A percentile compares a stretch with the other conserved stretches of the same genome.
phyloP scores from a whole-genome alignment of 2,797 vertebrate genomes.

The Anomalospiza imberbis region DNA sequence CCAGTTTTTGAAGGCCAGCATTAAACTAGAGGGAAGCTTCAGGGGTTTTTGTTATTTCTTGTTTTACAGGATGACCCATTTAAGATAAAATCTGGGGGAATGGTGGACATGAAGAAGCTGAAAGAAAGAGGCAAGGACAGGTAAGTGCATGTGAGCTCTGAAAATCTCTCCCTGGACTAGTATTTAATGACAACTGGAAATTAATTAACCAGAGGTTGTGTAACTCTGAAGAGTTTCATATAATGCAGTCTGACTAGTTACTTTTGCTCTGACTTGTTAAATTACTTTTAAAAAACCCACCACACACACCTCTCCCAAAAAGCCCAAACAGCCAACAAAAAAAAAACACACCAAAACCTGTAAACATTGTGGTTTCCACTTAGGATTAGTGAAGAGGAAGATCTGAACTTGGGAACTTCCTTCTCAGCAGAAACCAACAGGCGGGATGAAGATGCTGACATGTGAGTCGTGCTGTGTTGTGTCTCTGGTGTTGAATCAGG shows the following conservation, averaged over 20 bases:
- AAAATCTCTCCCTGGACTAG: background rate
- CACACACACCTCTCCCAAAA: too few relatives aligned
- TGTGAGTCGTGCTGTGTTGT: slow-evolving; percentile 74
- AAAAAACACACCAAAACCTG: background rate
- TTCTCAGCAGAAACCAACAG: slow-evolving; percentile 98
- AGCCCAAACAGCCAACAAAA: background rate
- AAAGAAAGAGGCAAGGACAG: slow-evolving; percentile 92
- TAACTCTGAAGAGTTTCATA: background rate
- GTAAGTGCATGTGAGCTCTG: slow-evolving; percentile 68
- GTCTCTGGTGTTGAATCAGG: background rate
- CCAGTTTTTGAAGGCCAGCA: background rate
- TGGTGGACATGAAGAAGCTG: slow-evolving; percentile 98
- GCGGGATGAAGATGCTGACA: slow-evolving; percentile 97
- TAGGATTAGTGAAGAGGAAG: slow-evolving; percentile 92
- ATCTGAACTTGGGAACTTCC: slow-evolving; percentile 93
- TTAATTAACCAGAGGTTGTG: background rate
- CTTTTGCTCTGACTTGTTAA: background rate
- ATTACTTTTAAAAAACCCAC: background rate
- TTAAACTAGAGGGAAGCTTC: background rate
- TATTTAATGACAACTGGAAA: background rate
- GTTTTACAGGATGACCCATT: slow-evolving; percentile 89
- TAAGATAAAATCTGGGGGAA: slow-evolving; percentile 92
- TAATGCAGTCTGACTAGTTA: background rate
- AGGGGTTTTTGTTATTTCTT: background rate
- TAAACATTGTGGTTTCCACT: background rate